Evolutionary conservation across 37 sponge, comb jelly and placozoan genomes (phyloP).

Genomic region (Beroe ovata): DNA sequence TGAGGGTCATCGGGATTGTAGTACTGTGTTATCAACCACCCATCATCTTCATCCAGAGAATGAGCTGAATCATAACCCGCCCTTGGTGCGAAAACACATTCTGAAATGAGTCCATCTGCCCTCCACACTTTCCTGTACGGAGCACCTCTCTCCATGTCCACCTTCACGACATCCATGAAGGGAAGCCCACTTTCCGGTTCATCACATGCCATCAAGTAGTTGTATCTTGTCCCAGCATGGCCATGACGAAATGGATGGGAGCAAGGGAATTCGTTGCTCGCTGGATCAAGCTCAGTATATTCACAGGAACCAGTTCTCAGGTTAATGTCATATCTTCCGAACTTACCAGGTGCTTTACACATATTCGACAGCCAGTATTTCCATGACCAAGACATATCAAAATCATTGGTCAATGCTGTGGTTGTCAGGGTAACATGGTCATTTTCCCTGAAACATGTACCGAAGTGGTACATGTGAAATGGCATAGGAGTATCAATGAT

Average conservation of each 20-base stretch:
- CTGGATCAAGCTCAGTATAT: constrained; percentile 15
- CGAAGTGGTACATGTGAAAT: constrained; percentile 47
- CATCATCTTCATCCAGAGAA: constrained; percentile 82
- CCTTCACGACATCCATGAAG: constrained; percentile 91
- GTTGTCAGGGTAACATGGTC: neutral
- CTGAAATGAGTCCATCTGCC: constrained; percentile 83
- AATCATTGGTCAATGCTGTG: neutral
- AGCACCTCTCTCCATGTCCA: constrained; percentile 3
- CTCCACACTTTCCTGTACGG: constrained; percentile 79
- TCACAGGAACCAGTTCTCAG: neutral
- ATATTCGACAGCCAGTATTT: constrained; percentile 26
- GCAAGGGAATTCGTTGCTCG: constrained; percentile 31
- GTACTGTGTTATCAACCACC: constrained; percentile 80
- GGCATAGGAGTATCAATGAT: constrained; percentile 7
- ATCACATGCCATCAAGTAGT: constrained; percentile 91
- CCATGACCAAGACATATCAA: constrained; percentile 45
- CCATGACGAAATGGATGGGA: constrained; percentile 72
- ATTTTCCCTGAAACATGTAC: constrained; percentile 2
- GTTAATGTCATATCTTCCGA: constrained; percentile 2
- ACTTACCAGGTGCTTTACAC: constrained; percentile 56
- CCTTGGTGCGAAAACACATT: constrained; percentile 86
- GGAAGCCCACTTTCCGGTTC: constrained; percentile 77
- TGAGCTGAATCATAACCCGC: constrained; percentile 68
- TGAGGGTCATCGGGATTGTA: constrained; percentile 78
- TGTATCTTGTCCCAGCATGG: constrained; percentile 70